Base-by-base conservation (phyloP, 2,888 invertebrate genomes). In the Catocala fraxini region DNA sequence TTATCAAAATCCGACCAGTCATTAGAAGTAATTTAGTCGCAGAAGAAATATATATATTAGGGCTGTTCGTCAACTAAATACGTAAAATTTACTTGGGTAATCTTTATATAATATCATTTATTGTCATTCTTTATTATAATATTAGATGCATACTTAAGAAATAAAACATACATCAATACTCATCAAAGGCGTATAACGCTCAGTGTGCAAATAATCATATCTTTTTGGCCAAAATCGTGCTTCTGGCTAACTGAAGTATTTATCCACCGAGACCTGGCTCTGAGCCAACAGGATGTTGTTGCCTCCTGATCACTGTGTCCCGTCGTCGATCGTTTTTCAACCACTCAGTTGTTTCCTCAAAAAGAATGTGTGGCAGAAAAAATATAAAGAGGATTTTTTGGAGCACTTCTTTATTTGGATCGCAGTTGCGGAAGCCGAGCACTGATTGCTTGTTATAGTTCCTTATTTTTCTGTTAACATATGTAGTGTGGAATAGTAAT, bases 221-320 rank as follows among this genome's bases (percentile, higher is more conserved):
- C 5, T 45, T 55, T 51, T 43, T 46, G 35, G 10, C 47, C 51
- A 63, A 67, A 59, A 35, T 66, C 47, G 45, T 51, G 45, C 25
- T 25, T 35, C 33, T 49, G 41, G 57, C 51, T 51, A 55, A 43
- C 54, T 59, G 62, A 49, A 63, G 68, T 77, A 74, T 78, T 80
- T 77, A 75, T 77, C 73, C 60, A 68, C 71, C 52, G 74, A 72
- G 73, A 75, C 63, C 71, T 91, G 91, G 92, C 86, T 5, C 49
- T 47, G 43, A 59, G 89, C 92, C 91, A 91, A 86, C 80, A 79
- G 87, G 87, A 88, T 87, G 87, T 87, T 85, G 86, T 86, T 87
- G 82, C 75, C 79, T 81, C 74, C 79, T 83, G 84, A 86, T 87
- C 85, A 78, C 71, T 73, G 63, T 77, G 75, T 82, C 77, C 74